Conservation (phyloP, 2,888 invertebrate genomes). For the Eurytoma californica region DNA sequence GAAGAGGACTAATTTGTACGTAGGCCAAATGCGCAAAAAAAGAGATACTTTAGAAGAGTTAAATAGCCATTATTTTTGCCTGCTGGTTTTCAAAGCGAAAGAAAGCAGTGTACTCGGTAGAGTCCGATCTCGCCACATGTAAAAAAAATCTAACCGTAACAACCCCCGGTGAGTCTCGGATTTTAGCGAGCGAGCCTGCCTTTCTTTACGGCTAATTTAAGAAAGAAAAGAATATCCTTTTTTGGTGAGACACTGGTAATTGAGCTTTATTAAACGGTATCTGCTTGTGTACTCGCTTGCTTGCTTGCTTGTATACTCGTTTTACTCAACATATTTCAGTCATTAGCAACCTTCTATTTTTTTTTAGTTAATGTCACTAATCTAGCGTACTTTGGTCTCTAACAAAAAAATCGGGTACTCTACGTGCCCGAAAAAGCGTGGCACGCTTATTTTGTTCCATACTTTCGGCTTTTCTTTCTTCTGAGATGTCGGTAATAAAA, state of each 20-base stretch:
- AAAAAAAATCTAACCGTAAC: no score
- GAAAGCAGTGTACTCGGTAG: no score
- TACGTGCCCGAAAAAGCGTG: slow-evolving; percentile 32
- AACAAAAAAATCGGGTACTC: slow-evolving; percentile 13
- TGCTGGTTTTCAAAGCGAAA: no score
- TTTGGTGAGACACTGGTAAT: slow-evolving; percentile 36
- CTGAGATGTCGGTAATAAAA: slow-evolving; percentile 4
- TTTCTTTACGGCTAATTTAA: slow-evolving; percentile 19
- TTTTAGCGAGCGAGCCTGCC: neutral
- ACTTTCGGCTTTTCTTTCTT: slow-evolving; percentile 52
- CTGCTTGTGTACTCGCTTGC: slow-evolving; percentile 59
- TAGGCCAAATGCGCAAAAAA: neutral
- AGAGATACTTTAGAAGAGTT: slow-evolving; percentile 38
- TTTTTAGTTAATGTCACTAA: slow-evolving; percentile 52
- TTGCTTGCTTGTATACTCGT: slow-evolving; percentile 58
- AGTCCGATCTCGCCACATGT: no score
- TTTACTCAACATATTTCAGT: slow-evolving; percentile 42
- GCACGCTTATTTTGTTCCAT: slow-evolving; percentile 43
- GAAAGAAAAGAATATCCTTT: slow-evolving; percentile 38
- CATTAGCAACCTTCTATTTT: slow-evolving; percentile 21
- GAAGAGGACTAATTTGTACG: slow-evolving; percentile 2
- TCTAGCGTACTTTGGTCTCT: slow-evolving; percentile 42
- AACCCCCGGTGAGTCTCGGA: no score
- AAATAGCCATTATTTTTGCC: slow-evolving; percentile 47
- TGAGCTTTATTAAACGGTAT: slow-evolving; percentile 47